phyloP scores from a whole-genome alignment of 1,140 invertebrate species.

The Odontomachus brunneus region DNA sequence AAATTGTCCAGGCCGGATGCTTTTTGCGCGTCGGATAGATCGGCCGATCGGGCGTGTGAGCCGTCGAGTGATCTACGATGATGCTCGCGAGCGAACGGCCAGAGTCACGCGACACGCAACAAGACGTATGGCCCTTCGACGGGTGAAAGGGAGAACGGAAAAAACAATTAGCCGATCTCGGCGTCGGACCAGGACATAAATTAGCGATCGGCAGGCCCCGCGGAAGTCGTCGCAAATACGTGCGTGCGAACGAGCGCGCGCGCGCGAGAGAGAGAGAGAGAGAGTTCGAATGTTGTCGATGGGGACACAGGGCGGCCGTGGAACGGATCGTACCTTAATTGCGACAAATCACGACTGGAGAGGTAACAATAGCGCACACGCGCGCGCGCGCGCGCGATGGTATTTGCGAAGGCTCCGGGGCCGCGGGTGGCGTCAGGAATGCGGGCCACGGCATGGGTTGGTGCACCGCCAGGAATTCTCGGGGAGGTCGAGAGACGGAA shows the following conservation, averaged over 20 bases:
- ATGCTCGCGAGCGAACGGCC: conserved; percentile 1
- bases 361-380: conserved; percentile 69
- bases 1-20: conserved; percentile 38
- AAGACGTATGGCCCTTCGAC: conserved; percentile 61
- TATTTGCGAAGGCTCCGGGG: conserved; percentile 70
- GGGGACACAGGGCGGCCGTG: too few species aligned
- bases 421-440: conserved; percentile 71
- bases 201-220: conserved; percentile 54
- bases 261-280: not conserved
- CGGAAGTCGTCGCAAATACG: conserved; percentile 17
- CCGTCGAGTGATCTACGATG: conserved; percentile 54
- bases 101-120: conserved; percentile 56
- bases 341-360: conserved; percentile 73
- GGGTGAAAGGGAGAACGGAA: conserved; percentile 26
- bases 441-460: conserved; percentile 37
- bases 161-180: conserved; percentile 72
- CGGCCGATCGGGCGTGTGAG: conserved; percentile 42
- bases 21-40: conserved; percentile 56
- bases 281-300: too few species aligned
- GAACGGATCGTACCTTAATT: conserved; percentile 78
- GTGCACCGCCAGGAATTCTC: conserved; percentile 44
- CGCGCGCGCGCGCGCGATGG: conserved; percentile 37
- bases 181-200: conserved; percentile 64
- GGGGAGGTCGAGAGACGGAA: conserved; percentile 56
- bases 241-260: not conserved